Percentiles rank a stretch among this genome's conserved stretches.
Evolutionary conservation across 1,140 invertebrate genomes (phyloP).

Genomic region (Zeugodacus cucurbitae): DNA sequence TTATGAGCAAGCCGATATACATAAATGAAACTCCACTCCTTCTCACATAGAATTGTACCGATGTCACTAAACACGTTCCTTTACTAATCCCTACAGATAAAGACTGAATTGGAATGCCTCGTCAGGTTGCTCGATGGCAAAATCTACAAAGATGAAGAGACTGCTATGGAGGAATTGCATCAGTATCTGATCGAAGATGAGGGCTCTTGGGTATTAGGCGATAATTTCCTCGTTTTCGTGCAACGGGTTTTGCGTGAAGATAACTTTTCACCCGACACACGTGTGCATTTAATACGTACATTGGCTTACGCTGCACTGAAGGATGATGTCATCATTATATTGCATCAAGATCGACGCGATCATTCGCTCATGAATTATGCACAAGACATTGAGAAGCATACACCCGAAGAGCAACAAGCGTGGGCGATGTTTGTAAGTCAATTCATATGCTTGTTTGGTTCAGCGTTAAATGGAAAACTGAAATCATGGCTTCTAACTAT

Average conservation of each 20-base stretch:
- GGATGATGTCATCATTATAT: slow-evolving; percentile 88
- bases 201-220: slow-evolving; percentile 90
- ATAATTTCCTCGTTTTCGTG: slow-evolving; percentile 86
- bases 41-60: too few relatives aligned
- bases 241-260: slow-evolving; percentile 75
- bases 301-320: slow-evolving; percentile 82
- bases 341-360: slow-evolving; percentile 90
- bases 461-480: background rate
- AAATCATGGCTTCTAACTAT: background rate
- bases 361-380: slow-evolving; percentile 92
- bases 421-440: slow-evolving; percentile 79
- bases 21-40: too few relatives aligned
- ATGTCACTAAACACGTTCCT: background rate
- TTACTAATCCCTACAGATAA: slow-evolving; percentile 65
- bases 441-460: too few relatives aligned
- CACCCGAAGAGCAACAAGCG: slow-evolving; percentile 81
- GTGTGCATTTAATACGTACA: slow-evolving; percentile 76
- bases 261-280: slow-evolving; percentile 69
- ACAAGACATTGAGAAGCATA: slow-evolving; percentile 81
- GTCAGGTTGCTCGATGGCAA: slow-evolving; percentile 73
- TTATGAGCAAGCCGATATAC: too few relatives aligned
- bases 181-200: slow-evolving; percentile 89
- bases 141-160: slow-evolving; percentile 75
- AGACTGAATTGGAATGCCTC: slow-evolving; percentile 74
- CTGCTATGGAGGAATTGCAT: slow-evolving; percentile 81